These are phyloP conservation scores for Ischnus inquisitorius DNA, from an alignment of 2,888 invertebrate species.

Conservation along the genomic window DNA sequence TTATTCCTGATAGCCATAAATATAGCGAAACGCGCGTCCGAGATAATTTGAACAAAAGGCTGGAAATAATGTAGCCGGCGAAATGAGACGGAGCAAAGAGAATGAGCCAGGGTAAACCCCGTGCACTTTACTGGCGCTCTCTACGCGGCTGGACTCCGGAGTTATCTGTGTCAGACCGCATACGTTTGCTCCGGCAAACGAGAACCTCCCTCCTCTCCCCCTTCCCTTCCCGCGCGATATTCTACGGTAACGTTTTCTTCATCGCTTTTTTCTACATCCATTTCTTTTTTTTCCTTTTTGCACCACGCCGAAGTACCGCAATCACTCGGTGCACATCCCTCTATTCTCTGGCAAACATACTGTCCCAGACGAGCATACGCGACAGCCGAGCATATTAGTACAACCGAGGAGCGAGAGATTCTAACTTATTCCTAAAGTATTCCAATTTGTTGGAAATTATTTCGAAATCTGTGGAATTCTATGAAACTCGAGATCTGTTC, in stretches of 20 bases:
- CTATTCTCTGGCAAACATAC: too few relatives aligned
- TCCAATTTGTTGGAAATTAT: too few relatives aligned
- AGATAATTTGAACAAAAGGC: conserved; percentile 4
- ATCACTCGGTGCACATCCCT: too few relatives aligned
- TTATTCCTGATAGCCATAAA: neutral
- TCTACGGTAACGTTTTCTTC: conserved; percentile 63
- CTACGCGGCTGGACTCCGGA: conserved; percentile 72
- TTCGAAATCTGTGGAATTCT: too few relatives aligned
- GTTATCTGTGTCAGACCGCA: conserved; percentile 78
- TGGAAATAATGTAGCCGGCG: neutral
- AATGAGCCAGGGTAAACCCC: neutral
- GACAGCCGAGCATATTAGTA: too few relatives aligned
- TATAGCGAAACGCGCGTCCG: neutral
- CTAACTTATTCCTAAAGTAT: too few relatives aligned
- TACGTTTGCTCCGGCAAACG: conserved; percentile 76
- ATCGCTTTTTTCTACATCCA: conserved; percentile 43
- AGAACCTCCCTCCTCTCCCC: neutral
- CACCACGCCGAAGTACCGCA: too few relatives aligned
- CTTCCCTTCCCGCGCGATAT: neutral
- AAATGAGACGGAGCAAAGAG: neutral
- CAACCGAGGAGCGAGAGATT: too few relatives aligned
- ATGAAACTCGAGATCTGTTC: too few relatives aligned
- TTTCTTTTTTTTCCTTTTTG: neutral
- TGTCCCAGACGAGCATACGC: too few relatives aligned
- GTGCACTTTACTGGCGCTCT: conserved; percentile 11